A percentile compares a stretch with the other conserved stretches of the same genome.
phyloP scores from a whole-genome alignment of 1,140 invertebrate species.

The Anadara kagoshimensis region DNA sequence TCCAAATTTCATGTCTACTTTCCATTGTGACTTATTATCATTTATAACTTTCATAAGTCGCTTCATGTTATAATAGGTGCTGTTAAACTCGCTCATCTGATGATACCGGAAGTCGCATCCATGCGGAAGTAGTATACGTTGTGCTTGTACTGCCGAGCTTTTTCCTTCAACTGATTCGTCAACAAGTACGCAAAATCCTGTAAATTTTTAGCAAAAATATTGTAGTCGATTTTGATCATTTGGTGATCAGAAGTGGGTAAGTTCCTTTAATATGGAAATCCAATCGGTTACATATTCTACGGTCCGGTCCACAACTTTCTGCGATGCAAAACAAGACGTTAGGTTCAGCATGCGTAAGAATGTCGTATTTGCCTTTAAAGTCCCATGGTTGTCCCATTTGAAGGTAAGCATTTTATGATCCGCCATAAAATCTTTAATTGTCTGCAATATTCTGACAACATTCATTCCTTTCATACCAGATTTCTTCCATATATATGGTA shows the following conservation, averaged over 20 bases:
- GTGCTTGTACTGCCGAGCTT: constrained; percentile 91
- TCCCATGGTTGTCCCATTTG: constrained; percentile 95
- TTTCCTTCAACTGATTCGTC: constrained; percentile 98
- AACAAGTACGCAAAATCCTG: constrained; percentile 84
- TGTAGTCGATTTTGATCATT: constrained; percentile 84
- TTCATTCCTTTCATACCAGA: constrained; percentile 90
- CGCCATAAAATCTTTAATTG: constrained; percentile 93
- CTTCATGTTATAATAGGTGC: constrained; percentile 94
- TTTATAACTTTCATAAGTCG: constrained; percentile 96
- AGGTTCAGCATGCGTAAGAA: constrained; percentile 98
- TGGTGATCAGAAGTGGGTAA: constrained; percentile 82
- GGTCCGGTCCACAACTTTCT: constrained; percentile 98
- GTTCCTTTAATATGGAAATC: constrained; percentile 85
- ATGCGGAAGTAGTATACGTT: constrained; percentile 92
- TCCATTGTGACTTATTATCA: constrained; percentile 78
- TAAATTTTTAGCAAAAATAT: constrained; percentile 88
- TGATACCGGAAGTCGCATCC: constrained; percentile 98
- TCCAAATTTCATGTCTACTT: constrained; percentile 93
- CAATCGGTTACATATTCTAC: constrained; percentile 97
- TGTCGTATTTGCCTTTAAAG: constrained; percentile 79
- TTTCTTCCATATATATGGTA: constrained; percentile 90
- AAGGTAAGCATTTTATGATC: constrained; percentile 90
- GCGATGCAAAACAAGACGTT: constrained; percentile 99
- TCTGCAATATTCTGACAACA: constrained; percentile 95
- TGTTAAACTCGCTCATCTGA: constrained; percentile 92